A percentile compares a stretch with the other conserved stretches of the same genome.
Conservation (phyloP, 2,888 invertebrate genomes). For the Apotomis capreana region DNA sequence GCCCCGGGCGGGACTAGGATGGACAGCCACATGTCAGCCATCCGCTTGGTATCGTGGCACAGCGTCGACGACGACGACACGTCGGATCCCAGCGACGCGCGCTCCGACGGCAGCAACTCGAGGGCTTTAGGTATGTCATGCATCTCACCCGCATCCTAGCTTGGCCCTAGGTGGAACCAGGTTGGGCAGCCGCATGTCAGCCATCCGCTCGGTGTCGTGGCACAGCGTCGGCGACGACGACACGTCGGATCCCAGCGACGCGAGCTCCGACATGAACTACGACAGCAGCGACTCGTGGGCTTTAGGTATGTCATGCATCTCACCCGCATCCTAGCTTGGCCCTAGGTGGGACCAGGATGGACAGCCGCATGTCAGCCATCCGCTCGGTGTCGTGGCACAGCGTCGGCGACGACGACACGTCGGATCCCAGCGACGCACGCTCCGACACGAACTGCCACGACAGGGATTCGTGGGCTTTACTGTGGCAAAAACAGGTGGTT, state of each 20-base stretch:
- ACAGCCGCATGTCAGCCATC: constrained; percentile 87
- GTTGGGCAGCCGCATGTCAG: constrained; percentile 89
- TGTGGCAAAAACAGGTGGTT: constrained; percentile 59
- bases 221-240: constrained; percentile 76
- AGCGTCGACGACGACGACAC: constrained; percentile 77
- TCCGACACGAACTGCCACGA: constrained; percentile 92
- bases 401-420: constrained; percentile 77
- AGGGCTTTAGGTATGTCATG: constrained; percentile 75
- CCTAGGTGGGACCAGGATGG: constrained; percentile 91
- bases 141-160: constrained; percentile 90
- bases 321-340: constrained; percentile 93
- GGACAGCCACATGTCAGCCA: constrained; percentile 88
- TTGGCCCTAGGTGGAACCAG: constrained; percentile 92
- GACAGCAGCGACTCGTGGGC: constrained; percentile 90
- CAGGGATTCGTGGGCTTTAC: constrained; percentile 88
- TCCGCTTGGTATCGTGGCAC: constrained; percentile 78
- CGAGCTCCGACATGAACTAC: constrained; percentile 88
- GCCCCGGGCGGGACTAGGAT: constrained; percentile 92
- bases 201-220: constrained; percentile 80
- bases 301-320: constrained; percentile 67
- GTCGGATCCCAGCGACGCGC: constrained; percentile 82
- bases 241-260: constrained; percentile 83
- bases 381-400: constrained; percentile 79
- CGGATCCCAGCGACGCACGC: constrained; percentile 81
- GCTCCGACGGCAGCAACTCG: constrained; percentile 87